Percentiles rank a stretch among this genome's conserved stretches.
Evolutionary conservation across 2,797 vertebrate species (phyloP).

Genomic region (Lutjanus argentimaculatus): DNA sequence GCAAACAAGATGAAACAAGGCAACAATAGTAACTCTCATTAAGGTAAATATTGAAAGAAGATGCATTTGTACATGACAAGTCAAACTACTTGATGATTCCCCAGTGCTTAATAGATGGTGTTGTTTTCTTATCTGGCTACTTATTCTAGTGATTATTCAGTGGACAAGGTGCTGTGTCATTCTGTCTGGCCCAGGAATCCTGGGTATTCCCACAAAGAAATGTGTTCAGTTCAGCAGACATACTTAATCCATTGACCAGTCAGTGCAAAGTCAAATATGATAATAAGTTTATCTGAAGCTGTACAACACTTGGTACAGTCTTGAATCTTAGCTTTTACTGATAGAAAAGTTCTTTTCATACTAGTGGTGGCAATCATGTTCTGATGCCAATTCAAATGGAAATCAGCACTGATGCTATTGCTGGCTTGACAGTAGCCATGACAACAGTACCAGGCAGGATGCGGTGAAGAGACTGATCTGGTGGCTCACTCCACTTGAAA

Average conservation of each 20-base stretch:
- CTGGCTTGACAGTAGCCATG: slow-evolving; percentile 55
- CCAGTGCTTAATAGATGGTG: too few relatives aligned
- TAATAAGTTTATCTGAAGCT: neutral
- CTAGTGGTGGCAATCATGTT: neutral
- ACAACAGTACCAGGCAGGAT: slow-evolving; percentile 40
- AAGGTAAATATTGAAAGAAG: neutral
- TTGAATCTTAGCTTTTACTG: neutral
- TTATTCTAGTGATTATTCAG: too few relatives aligned
- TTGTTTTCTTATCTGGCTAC: too few relatives aligned
- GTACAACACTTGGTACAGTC: neutral
- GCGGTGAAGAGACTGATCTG: slow-evolving; percentile 53
- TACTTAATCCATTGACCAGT: neutral
- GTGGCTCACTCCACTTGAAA: slow-evolving; percentile 51
- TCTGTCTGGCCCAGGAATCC: too few relatives aligned
- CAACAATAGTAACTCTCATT: too few relatives aligned
- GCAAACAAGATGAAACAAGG: too few relatives aligned
- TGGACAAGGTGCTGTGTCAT: too few relatives aligned
- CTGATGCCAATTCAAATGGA: neutral
- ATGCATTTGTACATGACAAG: neutral
- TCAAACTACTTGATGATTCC: too few relatives aligned
- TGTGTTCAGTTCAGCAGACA: neutral
- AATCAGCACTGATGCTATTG: slow-evolving; percentile 9
- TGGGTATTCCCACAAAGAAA: neutral
- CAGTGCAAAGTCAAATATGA: neutral
- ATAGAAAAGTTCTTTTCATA: neutral